Evolutionary conservation across 1,140 invertebrate species (phyloP).

Genomic region (Gryon sp.): DNA sequence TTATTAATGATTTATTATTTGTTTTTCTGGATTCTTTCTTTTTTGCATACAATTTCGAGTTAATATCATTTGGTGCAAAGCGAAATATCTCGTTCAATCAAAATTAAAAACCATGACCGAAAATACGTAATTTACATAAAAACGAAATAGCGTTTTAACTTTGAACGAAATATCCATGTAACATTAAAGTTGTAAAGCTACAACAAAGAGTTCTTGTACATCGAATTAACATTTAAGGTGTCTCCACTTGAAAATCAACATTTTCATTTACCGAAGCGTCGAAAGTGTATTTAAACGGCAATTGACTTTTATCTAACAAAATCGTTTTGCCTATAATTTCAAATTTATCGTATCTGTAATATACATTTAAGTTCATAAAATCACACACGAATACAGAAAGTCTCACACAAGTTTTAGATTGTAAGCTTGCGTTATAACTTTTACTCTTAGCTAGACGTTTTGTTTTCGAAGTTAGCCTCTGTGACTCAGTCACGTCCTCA

Average conservation of each 20-base stretch:
- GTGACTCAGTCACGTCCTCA: conserved; percentile 39
- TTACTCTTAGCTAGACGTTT: conserved; percentile 40
- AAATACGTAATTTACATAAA: too few species aligned
- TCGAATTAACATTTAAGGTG: background rate
- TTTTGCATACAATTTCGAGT: too few species aligned
- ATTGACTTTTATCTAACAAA: conserved; percentile 28
- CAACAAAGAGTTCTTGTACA: background rate
- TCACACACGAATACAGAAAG: too few species aligned
- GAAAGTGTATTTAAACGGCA: background rate
- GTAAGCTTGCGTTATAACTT: conserved; percentile 49
- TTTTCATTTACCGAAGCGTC: too few species aligned
- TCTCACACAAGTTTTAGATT: conserved; percentile 29
- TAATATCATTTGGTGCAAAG: too few species aligned
- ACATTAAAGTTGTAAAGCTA: too few species aligned
- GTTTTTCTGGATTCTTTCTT: too few species aligned
- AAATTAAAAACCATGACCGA: too few species aligned
- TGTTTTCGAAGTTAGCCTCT: conserved; percentile 38
- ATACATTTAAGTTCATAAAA: conserved; percentile 43
- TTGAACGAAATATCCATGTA: too few species aligned
- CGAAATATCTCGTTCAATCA: too few species aligned
- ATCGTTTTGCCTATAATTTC: conserved; percentile 10
- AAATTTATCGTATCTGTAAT: conserved; percentile 27
- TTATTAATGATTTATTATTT: too few species aligned
- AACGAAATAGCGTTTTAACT: background rate
- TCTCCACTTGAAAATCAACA: too few species aligned